These are phyloP conservation scores for Oceanodroma tethys DNA, from an alignment of 2,113 vertebrate species.

Conservation along the genomic window DNA sequence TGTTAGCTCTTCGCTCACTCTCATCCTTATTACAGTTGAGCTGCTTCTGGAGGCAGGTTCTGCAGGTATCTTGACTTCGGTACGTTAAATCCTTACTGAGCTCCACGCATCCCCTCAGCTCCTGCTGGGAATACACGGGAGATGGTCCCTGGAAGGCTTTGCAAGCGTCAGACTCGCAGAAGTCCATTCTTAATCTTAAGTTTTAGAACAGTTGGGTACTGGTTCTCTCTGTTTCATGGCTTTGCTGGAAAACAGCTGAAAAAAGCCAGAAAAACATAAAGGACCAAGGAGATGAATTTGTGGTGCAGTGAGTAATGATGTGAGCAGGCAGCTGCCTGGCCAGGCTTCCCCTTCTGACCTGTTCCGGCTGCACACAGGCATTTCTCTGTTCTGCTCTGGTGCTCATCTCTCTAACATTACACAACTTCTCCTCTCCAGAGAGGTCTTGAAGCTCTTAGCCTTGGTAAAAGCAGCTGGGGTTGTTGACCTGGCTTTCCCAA, in stretches of 20 bases:
- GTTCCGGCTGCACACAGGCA: not conserved
- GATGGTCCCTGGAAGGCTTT: not conserved
- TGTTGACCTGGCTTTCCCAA: not conserved
- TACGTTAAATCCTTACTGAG: not conserved
- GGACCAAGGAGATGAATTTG: not conserved
- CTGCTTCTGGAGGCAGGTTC: not conserved
- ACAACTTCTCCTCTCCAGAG: not conserved
- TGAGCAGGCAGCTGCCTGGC: constrained; percentile 40
- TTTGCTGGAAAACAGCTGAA: not conserved
- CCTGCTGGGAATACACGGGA: not conserved
- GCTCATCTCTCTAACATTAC: not conserved
- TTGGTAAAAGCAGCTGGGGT: not conserved
- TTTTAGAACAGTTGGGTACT: not conserved
- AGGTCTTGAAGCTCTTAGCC: not conserved
- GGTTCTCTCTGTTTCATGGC: not conserved
- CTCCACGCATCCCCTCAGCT: not conserved
- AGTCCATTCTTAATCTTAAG: not conserved
- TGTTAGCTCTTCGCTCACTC: not conserved
- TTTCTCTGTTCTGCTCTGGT: not conserved
- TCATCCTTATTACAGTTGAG: not conserved
- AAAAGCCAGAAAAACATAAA: not conserved
- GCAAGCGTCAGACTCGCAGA: not conserved
- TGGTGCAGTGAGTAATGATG: not conserved
- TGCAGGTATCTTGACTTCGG: not conserved
- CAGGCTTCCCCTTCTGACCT: not conserved